These are phyloP conservation scores for Augochlora pura DNA, from an alignment of 1,140 invertebrate genomes.

Conservation along the genomic window DNA sequence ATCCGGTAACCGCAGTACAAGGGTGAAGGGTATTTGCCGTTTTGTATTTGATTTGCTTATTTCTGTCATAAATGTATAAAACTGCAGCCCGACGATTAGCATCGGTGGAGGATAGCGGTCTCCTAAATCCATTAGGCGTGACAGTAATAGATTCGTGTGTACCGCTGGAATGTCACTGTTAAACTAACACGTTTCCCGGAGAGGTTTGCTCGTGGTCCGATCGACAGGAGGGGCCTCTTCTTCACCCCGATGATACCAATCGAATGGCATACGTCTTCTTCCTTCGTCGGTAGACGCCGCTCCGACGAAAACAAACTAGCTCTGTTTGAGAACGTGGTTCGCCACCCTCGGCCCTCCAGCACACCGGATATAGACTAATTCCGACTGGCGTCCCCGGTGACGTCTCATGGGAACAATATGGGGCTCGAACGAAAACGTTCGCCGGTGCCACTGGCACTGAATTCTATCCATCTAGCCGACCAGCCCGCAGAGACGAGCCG, in stretches of 20 bases:
- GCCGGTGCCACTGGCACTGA: conserved; percentile 65
- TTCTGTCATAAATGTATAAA: too few species aligned
- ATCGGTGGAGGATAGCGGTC: too few species aligned
- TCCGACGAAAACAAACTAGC: conserved; percentile 41
- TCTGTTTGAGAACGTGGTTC: conserved; percentile 20
- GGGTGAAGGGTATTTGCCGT: too few species aligned
- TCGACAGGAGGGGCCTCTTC: neutral
- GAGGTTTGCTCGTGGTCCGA: neutral
- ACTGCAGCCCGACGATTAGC: too few species aligned
- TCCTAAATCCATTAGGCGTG: too few species aligned
- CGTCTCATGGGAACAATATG: conserved; percentile 73
- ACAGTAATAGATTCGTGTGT: neutral
- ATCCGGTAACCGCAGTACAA: too few species aligned
- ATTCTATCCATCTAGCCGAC: conserved; percentile 71
- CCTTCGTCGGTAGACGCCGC: conserved; percentile 38
- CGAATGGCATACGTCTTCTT: conserved; percentile 43
- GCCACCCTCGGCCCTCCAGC: conserved; percentile 9
- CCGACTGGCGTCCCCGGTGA: conserved; percentile 66
- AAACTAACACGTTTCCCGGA: neutral
- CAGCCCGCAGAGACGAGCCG: conserved; percentile 52
- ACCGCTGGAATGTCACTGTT: neutral
- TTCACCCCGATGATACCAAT: conserved; percentile 9
- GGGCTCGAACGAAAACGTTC: conserved; percentile 50
- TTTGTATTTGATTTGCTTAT: too few species aligned
- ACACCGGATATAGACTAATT: conserved; percentile 76